These are phyloP conservation scores for Psittacula echo DNA, from an alignment of 2,797 vertebrate species.

Conservation along the genomic window DNA sequence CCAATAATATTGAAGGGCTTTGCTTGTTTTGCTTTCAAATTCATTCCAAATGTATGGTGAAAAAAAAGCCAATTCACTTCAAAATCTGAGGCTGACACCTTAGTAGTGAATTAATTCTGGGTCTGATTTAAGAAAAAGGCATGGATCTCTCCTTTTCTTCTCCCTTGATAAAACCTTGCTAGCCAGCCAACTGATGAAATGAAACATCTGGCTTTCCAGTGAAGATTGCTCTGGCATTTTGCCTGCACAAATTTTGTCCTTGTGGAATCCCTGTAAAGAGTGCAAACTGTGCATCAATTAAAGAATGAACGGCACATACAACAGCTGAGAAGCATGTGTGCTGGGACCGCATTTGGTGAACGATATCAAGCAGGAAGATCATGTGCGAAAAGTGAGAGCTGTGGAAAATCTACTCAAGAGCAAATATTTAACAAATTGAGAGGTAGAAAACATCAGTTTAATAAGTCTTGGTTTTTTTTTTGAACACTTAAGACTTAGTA, in stretches of 20 bases:
- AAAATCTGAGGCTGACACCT: neutral
- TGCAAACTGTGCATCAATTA: constrained; percentile 67
- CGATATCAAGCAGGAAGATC: neutral
- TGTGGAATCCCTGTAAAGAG: constrained; percentile 41
- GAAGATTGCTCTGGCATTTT: constrained; percentile 41
- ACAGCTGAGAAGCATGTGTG: constrained; percentile 43
- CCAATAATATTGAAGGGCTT: constrained; percentile 13
- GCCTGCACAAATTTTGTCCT: constrained; percentile 43
- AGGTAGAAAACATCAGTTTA: neutral
- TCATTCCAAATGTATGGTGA: neutral
- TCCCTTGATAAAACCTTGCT: neutral
- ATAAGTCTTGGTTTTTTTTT: neutral
- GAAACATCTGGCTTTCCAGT: constrained; percentile 43
- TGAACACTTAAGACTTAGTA: neutral
- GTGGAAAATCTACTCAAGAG: constrained; percentile 45
- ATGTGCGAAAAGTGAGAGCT: neutral
- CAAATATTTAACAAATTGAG: constrained; percentile 39
- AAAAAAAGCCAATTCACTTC: neutral
- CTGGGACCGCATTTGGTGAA: constrained; percentile 12
- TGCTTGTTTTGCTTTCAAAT: constrained; percentile 23
- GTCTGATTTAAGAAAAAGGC: neutral
- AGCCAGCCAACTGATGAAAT: neutral
- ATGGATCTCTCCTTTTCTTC: neutral
- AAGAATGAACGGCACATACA: constrained; percentile 50
- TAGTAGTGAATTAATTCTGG: neutral